Evolutionary conservation across 2,797 vertebrate genomes (phyloP).

Genomic region (Hylomyscus alleni): DNA sequence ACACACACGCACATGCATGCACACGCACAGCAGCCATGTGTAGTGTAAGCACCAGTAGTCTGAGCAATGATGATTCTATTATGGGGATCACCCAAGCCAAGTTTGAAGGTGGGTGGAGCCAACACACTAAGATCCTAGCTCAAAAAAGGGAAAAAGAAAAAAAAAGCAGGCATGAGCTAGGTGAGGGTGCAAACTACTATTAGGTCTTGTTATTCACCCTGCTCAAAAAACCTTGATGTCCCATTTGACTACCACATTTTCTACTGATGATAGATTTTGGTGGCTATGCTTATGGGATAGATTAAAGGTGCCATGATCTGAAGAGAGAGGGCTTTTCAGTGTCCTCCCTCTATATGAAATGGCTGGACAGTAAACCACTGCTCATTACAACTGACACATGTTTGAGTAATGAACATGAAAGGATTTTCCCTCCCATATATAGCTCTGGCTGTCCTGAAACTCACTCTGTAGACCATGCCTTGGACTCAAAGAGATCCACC

Average conservation of each 20-base stretch:
- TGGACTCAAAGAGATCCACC: not conserved
- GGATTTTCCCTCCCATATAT: not conserved
- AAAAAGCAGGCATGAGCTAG: not conserved
- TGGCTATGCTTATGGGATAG: constrained; percentile 97
- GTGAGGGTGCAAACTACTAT: not conserved
- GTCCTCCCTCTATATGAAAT: constrained; percentile 88
- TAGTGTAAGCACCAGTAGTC: not conserved
- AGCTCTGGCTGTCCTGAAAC: not conserved
- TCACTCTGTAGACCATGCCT: not conserved
- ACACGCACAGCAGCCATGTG: not conserved
- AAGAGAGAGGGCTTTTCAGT: constrained; percentile 85
- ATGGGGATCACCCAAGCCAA: not conserved
- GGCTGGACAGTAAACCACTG: constrained; percentile 85
- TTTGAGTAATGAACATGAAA: not conserved
- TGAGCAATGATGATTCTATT: not conserved
- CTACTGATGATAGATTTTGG: constrained; percentile 87
- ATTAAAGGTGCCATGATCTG: constrained; percentile 89
- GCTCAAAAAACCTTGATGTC: constrained; percentile 79
- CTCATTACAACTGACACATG: not conserved
- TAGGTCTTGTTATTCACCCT: not conserved
- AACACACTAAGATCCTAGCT: not conserved
- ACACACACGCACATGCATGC: too few relatives aligned
- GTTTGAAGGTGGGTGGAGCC: not conserved
- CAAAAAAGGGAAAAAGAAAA: too few relatives aligned
- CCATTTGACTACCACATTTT: constrained; percentile 94